Conservation (phyloP, 2,113 vertebrate species). For the Thryonomys swinderianus region DNA sequence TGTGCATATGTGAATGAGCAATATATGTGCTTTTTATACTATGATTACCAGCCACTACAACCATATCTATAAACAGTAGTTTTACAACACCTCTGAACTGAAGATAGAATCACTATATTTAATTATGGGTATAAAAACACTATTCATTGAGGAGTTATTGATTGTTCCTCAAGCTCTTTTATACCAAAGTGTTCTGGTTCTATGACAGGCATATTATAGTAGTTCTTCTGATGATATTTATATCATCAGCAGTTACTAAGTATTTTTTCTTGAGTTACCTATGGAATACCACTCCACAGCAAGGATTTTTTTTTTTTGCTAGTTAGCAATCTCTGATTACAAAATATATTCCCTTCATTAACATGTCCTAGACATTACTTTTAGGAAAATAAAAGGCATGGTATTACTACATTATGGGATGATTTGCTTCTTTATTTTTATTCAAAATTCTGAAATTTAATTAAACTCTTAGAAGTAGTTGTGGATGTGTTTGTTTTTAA, state of each 20-base stretch:
- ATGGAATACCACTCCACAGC: neutral
- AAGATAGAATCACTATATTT: neutral
- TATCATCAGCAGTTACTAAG: neutral
- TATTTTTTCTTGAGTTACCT: neutral
- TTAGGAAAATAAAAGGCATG: neutral
- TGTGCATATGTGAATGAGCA: neutral
- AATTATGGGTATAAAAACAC: constrained; percentile 1
- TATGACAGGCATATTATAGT: neutral
- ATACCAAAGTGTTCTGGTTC: neutral
- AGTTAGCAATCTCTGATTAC: neutral
- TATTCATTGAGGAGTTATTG: neutral
- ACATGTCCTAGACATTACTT: constrained; percentile 17
- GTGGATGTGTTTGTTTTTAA: neutral
- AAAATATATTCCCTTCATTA: constrained; percentile 56
- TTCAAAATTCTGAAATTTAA: constrained; percentile 32
- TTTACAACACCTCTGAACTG: neutral
- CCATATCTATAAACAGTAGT: neutral
- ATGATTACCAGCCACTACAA: neutral
- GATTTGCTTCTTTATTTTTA: constrained; percentile 8
- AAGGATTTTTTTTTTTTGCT: constrained; percentile 25
- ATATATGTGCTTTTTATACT: neutral
- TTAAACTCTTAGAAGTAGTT: neutral
- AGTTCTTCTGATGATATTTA: neutral
- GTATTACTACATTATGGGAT: neutral
- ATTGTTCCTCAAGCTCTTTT: neutral